Percentiles rank a stretch among this genome's conserved stretches.
Evolutionary conservation across 2,113 vertebrate species (phyloP).

Genomic region (Notothenia rossii): DNA sequence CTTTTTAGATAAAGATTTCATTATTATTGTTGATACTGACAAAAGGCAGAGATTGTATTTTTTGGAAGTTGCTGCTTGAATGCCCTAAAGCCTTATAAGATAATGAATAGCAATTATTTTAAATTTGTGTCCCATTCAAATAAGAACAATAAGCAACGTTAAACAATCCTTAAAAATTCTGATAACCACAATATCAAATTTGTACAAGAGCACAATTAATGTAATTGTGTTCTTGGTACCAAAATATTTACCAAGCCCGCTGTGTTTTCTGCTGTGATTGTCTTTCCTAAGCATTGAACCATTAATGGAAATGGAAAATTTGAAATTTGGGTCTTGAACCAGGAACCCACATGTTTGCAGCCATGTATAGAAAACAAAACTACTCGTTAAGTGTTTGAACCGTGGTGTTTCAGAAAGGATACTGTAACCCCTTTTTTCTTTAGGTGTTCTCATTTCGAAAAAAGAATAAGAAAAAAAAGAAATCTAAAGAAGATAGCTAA

Average conservation of each 20-base stretch:
- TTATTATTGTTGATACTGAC: conserved; percentile 65
- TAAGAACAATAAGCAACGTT: conserved; percentile 53
- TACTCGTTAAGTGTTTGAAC: conserved; percentile 82
- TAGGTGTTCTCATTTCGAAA: conserved; percentile 74
- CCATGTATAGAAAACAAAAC: conserved; percentile 81
- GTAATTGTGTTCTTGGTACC: conserved; percentile 63
- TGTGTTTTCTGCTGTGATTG: conserved; percentile 75
- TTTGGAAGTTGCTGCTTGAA: conserved; percentile 85
- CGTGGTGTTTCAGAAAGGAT: conserved; percentile 83
- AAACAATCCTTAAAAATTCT: conserved; percentile 39
- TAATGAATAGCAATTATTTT: conserved; percentile 64
- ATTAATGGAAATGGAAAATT: conserved; percentile 55
- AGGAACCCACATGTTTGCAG: conserved; percentile 70
- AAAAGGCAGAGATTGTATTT: conserved; percentile 84
- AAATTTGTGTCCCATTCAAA: conserved; percentile 56
- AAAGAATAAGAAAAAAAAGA: conserved; percentile 50
- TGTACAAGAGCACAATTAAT: conserved; percentile 40
- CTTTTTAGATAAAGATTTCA: conserved; percentile 44
- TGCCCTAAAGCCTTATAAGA: conserved; percentile 87
- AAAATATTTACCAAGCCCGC: conserved; percentile 69
- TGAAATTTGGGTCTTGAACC: conserved; percentile 49
- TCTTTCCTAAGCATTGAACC: conserved; percentile 69
- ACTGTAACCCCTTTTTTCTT: conserved; percentile 69
- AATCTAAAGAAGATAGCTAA: conserved; percentile 63
- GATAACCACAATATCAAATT: conserved; percentile 43